These are phyloP conservation scores for Lasioglossum villosulum DNA, from an alignment of 2,888 invertebrate species.

Conservation along the genomic window DNA sequence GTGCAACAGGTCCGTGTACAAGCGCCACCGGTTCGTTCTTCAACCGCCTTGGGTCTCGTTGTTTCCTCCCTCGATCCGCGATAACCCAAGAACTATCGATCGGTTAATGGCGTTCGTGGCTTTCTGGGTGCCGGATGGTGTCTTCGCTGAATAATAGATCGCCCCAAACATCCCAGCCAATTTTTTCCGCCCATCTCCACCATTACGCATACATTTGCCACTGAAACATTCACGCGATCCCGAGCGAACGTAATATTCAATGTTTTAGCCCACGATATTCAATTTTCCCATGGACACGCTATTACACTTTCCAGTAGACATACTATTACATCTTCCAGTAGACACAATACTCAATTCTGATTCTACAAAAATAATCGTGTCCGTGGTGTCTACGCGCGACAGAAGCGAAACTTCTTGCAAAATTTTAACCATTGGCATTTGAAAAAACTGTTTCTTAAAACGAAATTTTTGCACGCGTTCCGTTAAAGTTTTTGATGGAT, in stretches of 20 bases:
- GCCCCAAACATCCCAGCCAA: background rate
- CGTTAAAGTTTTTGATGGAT: no score
- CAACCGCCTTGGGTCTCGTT: background rate
- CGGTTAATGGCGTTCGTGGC: background rate
- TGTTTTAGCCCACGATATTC: background rate
- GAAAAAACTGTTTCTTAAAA: no score
- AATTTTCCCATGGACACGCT: background rate
- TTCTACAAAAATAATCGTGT: no score
- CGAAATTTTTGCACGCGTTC: no score
- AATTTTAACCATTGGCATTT: no score
- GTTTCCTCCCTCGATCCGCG: constrained; percentile 16
- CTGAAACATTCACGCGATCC: background rate
- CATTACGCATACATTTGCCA: background rate
- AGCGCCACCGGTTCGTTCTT: background rate
- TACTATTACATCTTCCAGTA: background rate
- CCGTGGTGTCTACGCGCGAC: no score
- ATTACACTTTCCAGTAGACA: background rate
- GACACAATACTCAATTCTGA: no score
- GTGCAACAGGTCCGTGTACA: constrained; percentile 63
- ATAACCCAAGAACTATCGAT: constrained; percentile 15
- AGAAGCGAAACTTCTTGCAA: no score
- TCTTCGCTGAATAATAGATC: background rate
- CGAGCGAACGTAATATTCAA: background rate
- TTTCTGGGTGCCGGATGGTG: background rate
- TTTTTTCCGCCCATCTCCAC: background rate